A percentile compares a stretch with the other conserved stretches of the same genome.
phyloP scores from a whole-genome alignment of 2,797 vertebrate genomes.

The Apogon talboti region DNA sequence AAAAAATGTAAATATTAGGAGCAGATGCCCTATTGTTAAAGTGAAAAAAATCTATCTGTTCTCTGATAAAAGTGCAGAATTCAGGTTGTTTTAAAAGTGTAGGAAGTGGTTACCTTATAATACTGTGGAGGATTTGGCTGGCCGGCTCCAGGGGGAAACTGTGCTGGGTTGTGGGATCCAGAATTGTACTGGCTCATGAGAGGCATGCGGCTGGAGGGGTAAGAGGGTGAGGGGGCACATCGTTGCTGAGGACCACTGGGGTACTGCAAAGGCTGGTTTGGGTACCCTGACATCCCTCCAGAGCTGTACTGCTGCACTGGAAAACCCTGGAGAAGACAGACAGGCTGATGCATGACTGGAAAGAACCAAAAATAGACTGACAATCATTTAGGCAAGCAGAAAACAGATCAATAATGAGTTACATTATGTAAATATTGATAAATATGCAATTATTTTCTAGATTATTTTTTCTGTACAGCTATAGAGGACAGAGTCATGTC shows the following conservation, averaged over 20 bases:
- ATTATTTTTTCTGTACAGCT: too few species aligned
- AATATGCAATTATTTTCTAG: too few species aligned
- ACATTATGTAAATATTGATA: too few species aligned
- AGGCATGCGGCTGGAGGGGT: slow-evolving; percentile 89
- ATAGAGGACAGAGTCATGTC: too few species aligned
- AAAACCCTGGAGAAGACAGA: slow-evolving; percentile 71
- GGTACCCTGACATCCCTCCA: slow-evolving; percentile 79
- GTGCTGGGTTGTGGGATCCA: slow-evolving; percentile 78
- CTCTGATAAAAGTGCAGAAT: too few species aligned
- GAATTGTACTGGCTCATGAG: slow-evolving; percentile 86
- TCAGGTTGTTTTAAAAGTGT: too few species aligned
- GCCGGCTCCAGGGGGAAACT: slow-evolving; percentile 86
- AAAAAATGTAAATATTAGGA: too few species aligned
- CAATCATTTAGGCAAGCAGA: too few species aligned
- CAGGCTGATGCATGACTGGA: background rate
- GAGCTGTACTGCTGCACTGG: slow-evolving; percentile 81
- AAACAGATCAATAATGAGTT: too few species aligned
- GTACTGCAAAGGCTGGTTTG: slow-evolving; percentile 90
- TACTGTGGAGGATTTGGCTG: slow-evolving; percentile 84
- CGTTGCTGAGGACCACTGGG: slow-evolving; percentile 85
- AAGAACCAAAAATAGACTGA: too few species aligned
- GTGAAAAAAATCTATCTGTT: too few species aligned
- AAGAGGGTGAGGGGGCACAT: slow-evolving; percentile 89
- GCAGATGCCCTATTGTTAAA: too few species aligned
- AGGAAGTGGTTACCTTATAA: slow-evolving; percentile 57